Conservation (phyloP, 2,888 invertebrate species). For the Folsomia manolachei region DNA sequence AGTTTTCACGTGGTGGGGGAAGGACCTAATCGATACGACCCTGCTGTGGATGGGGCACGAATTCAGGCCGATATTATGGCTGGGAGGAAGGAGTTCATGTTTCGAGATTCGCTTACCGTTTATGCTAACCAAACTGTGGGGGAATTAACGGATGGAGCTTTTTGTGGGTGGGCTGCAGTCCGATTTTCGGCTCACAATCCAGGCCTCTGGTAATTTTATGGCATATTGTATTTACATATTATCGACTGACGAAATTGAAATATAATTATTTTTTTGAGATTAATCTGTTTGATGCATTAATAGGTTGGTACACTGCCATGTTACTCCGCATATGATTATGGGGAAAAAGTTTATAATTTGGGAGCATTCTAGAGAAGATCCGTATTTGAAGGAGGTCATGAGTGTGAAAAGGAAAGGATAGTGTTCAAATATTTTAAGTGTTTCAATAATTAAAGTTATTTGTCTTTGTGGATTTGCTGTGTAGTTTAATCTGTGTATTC, state of each 20-base stretch:
- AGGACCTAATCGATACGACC: slow-evolving; percentile 33
- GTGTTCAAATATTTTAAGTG: no score
- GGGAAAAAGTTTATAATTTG: slow-evolving; percentile 39
- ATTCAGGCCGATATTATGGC: slow-evolving; percentile 29
- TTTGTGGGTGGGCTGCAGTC: slow-evolving; percentile 40
- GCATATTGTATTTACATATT: slow-evolving; percentile 7
- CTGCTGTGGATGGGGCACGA: slow-evolving; percentile 24
- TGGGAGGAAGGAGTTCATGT: slow-evolving; percentile 19
- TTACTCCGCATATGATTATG: slow-evolving; percentile 39
- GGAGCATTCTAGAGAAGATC: slow-evolving; percentile 35
- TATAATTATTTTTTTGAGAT: not conserved
- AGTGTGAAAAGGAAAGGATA: not conserved
- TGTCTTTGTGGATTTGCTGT: no score
- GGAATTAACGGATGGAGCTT: slow-evolving; percentile 19
- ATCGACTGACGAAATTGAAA: not conserved
- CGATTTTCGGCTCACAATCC: slow-evolving; percentile 36
- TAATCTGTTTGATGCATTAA: not conserved
- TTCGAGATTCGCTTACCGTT: slow-evolving; percentile 31
- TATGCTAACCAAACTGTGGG: slow-evolving; percentile 30
- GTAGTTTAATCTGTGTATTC: no score
- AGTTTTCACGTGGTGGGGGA: slow-evolving; percentile 36
- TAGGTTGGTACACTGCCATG: slow-evolving; percentile 42
- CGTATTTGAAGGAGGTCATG: slow-evolving; percentile 25
- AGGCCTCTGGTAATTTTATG: no score
- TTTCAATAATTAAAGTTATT: no score